phyloP scores from a whole-genome alignment of 2,888 invertebrate genomes.

The Meliscaeva auricollis region DNA sequence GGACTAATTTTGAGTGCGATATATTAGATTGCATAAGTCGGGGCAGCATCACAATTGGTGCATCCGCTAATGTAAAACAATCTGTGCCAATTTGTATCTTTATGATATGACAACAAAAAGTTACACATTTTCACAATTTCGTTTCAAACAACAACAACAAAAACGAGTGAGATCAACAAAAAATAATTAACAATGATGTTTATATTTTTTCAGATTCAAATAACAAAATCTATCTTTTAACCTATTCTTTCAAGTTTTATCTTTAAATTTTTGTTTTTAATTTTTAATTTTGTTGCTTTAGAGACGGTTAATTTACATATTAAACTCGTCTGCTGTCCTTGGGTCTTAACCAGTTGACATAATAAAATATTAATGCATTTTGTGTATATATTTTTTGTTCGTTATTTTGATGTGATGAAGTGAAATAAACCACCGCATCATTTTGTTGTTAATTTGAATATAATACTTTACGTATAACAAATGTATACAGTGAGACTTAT shows the following conservation, averaged over 20 bases:
- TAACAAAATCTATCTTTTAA: conserved; percentile 45
- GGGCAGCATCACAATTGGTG: conserved; percentile 43
- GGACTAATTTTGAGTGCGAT: conserved; percentile 42
- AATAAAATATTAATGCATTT: conserved; percentile 48
- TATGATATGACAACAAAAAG: conserved; percentile 13
- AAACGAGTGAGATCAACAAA: background rate
- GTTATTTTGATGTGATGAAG: conserved; percentile 30
- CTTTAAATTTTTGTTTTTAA: conserved; percentile 5
- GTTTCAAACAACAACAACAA: background rate
- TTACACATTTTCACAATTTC: background rate
- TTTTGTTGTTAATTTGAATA: background rate
- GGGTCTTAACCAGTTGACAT: conserved; percentile 59
- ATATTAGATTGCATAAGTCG: conserved; percentile 46
- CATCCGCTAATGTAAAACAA: conserved; percentile 62
- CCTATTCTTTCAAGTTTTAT: conserved; percentile 18
- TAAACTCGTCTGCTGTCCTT: conserved; percentile 64
- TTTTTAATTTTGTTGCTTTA: background rate
- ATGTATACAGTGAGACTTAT: conserved; percentile 12
- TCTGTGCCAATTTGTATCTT: conserved; percentile 49
- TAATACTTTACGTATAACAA: background rate
- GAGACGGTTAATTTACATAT: conserved; percentile 53
- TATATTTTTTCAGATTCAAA: conserved; percentile 8
- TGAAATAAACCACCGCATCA: conserved; percentile 38
- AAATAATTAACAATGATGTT: background rate
- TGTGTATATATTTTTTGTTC: background rate